phyloP scores from a whole-genome alignment of 2,888 invertebrate genomes.

The Sphaeridia pumilis region DNA sequence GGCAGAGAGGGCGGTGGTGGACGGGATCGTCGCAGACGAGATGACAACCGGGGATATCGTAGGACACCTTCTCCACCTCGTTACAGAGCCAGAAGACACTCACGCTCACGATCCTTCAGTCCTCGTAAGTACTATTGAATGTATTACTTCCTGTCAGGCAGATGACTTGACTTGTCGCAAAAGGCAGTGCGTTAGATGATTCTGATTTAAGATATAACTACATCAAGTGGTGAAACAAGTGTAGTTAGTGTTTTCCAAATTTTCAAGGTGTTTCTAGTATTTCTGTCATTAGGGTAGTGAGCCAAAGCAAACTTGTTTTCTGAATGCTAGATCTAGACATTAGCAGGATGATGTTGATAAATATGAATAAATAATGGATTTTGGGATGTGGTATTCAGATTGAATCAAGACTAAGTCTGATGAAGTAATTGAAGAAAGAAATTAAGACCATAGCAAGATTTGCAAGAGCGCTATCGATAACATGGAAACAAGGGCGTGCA shows the following conservation, averaged over 20 bases:
- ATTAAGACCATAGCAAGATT: background rate
- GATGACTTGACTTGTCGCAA: background rate
- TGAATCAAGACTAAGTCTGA: background rate
- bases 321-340: no score
- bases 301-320: no score
- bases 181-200: background rate
- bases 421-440: background rate
- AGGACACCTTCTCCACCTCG: slow-evolving; percentile 61
- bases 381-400: slow-evolving; percentile 2
- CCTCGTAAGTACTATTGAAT: slow-evolving; percentile 47
- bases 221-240: background rate
- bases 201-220: background rate
- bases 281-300: no score
- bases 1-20: background rate
- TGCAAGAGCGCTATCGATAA: slow-evolving; percentile 1
- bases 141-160: no score
- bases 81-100: slow-evolving; percentile 52
- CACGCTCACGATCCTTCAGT: slow-evolving; percentile 62
- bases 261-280: background rate
- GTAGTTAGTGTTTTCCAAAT: background rate
- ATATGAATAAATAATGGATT: slow-evolving; percentile 2
- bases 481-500: background rate
- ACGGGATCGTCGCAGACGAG: slow-evolving; percentile 7
- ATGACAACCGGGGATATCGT: slow-evolving; percentile 36
- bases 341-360: background rate